phyloP scores from a whole-genome alignment of 2,888 invertebrate genomes.

The Apocheima hispidaria region DNA sequence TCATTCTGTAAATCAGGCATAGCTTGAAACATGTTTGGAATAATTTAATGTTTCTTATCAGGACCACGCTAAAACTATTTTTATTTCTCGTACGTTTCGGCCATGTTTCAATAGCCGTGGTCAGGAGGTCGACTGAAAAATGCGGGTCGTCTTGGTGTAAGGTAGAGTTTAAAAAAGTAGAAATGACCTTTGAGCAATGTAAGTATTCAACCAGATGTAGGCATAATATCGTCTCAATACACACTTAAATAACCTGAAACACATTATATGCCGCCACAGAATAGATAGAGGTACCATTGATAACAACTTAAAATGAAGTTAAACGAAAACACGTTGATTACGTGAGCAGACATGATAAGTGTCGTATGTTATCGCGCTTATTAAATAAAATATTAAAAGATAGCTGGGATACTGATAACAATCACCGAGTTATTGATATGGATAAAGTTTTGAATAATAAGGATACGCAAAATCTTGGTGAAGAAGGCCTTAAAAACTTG shows the following conservation, averaged over 20 bases:
- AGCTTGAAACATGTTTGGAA: too few species aligned
- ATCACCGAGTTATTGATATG: background rate
- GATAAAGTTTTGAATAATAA: background rate
- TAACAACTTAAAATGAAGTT: slow-evolving; percentile 48
- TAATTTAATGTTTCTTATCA: too few species aligned
- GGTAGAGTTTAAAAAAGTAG: too few species aligned
- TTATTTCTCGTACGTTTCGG: too few species aligned
- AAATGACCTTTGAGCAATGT: slow-evolving; percentile 1
- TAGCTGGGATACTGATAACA: background rate
- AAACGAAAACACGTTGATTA: slow-evolving; percentile 52
- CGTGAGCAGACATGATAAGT: slow-evolving; percentile 25
- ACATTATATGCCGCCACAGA: slow-evolving; percentile 2
- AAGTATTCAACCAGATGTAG: slow-evolving; percentile 21
- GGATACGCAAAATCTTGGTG: background rate
- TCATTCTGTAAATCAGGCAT: too few species aligned
- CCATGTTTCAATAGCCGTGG: too few species aligned
- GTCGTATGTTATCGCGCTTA: slow-evolving; percentile 32
- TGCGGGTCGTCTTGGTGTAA: too few species aligned
- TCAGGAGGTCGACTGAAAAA: too few species aligned
- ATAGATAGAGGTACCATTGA: slow-evolving; percentile 34
- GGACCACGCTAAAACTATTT: too few species aligned
- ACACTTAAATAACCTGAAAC: slow-evolving; percentile 57
- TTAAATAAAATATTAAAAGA: slow-evolving; percentile 18
- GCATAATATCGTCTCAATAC: slow-evolving; percentile 44
- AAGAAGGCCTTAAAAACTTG: background rate